Percentiles rank a stretch among this genome's conserved stretches.
These are phyloP conservation scores for Microdon myrmicae DNA, from an alignment of 2,888 invertebrate species.

Conservation along the genomic window DNA sequence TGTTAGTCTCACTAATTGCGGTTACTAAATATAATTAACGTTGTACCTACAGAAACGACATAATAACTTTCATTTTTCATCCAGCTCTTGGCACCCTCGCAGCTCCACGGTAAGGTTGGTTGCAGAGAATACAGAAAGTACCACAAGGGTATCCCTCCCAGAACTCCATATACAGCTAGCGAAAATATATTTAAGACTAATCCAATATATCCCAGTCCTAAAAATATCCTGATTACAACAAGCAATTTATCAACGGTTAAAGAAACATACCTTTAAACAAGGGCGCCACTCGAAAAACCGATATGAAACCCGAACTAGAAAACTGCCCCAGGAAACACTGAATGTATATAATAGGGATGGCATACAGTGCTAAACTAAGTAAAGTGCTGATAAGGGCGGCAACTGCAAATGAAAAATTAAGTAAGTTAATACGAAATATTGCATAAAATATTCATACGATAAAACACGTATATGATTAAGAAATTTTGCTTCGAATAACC, in stretches of 20 bases:
- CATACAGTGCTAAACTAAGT: constrained; percentile 11
- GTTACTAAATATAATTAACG: not conserved
- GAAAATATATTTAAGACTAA: constrained; percentile 81
- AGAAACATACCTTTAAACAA: constrained; percentile 81
- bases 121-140: constrained; percentile 79
- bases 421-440: constrained; percentile 1
- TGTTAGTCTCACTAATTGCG: no score
- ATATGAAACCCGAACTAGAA: constrained; percentile 79
- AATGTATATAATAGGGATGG: constrained; percentile 81
- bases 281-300: constrained; percentile 80
- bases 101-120: constrained; percentile 76
- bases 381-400: not conserved
- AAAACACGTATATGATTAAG: no score
- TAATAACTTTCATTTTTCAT: not conserved
- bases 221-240: not conserved
- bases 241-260: no score
- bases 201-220: constrained; percentile 88
- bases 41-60: constrained; percentile 13
- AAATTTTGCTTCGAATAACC: no score
- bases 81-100: constrained; percentile 58
- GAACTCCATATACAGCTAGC: constrained; percentile 82
- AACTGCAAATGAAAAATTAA: not conserved
- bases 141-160: constrained; percentile 83
- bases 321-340: constrained; percentile 86
- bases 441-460: no score